Conservation (phyloP, 1,140 invertebrate genomes). For the Brachystomella parvula region DNA sequence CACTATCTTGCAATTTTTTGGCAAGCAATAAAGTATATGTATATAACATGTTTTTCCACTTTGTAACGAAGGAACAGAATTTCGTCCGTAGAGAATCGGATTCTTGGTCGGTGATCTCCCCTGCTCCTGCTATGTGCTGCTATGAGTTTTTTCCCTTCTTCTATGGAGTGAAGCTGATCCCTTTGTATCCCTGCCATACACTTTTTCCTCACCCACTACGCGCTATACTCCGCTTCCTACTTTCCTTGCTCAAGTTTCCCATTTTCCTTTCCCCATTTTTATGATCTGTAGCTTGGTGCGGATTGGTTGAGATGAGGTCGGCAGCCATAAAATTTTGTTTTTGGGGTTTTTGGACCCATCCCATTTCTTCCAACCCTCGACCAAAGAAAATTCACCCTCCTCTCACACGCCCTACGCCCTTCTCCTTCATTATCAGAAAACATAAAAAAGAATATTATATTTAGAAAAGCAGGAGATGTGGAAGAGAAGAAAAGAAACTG, state of each 20-base stretch:
- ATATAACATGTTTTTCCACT: no score
- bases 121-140: background rate
- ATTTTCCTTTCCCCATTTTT: constrained; percentile 14
- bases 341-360: constrained; percentile 16
- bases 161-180: no score
- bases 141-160: background rate
- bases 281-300: constrained; percentile 5
- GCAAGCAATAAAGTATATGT: no score
- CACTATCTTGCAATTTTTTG: no score
- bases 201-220: constrained; percentile 1
- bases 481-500: background rate
- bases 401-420: constrained; percentile 10
- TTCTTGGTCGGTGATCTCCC: background rate
- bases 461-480: constrained; percentile 3
- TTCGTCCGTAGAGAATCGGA: background rate
- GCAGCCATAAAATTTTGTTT: constrained; percentile 31
- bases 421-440: background rate
- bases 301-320: constrained; percentile 21
- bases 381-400: background rate
- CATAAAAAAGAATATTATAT: background rate
- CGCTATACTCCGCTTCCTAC: no score
- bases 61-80: no score
- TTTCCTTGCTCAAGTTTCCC: constrained; percentile 5
- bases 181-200: background rate
- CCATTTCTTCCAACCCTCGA: background rate